phyloP scores from a whole-genome alignment of 1,140 invertebrate genomes.

The Triops longicaudatus region DNA sequence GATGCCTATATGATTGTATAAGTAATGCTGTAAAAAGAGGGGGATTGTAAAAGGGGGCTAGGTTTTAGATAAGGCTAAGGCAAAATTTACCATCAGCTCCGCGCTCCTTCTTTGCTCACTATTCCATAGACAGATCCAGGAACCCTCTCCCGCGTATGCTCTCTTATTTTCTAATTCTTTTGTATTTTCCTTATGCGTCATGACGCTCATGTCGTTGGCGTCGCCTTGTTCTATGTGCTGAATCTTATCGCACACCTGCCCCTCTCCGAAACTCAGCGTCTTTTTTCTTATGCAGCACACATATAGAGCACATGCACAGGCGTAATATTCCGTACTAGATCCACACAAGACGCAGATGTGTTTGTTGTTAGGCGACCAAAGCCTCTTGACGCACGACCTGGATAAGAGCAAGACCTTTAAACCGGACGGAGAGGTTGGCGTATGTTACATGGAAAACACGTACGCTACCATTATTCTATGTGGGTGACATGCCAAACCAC shows the following conservation, averaged over 20 bases:
- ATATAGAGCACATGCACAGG: neutral
- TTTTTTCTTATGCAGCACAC: neutral
- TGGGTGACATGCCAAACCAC: neutral
- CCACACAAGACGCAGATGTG: neutral
- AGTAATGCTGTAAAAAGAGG: neutral
- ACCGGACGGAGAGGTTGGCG: neutral
- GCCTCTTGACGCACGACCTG: constrained; percentile 2
- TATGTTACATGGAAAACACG: neutral
- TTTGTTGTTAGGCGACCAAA: neutral
- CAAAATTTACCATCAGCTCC: neutral
- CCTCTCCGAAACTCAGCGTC: neutral
- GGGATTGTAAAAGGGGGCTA: neutral
- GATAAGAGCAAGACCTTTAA: constrained; percentile 12
- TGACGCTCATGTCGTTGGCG: constrained; percentile 5
- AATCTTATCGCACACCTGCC: constrained; percentile 14
- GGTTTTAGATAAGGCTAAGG: neutral
- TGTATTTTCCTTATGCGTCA: constrained; percentile 7
- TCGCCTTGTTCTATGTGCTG: neutral
- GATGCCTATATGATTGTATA: neutral
- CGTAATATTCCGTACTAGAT: neutral
- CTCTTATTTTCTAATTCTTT: constrained; percentile 2
- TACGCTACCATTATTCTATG: neutral
- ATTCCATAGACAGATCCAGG: neutral
- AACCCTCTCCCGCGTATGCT: neutral
- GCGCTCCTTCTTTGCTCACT: neutral